A percentile compares a stretch with the other conserved stretches of the same genome.
These are phyloP conservation scores for Somateria mollissima DNA, from an alignment of 2,797 vertebrate species.

Conservation along the genomic window DNA sequence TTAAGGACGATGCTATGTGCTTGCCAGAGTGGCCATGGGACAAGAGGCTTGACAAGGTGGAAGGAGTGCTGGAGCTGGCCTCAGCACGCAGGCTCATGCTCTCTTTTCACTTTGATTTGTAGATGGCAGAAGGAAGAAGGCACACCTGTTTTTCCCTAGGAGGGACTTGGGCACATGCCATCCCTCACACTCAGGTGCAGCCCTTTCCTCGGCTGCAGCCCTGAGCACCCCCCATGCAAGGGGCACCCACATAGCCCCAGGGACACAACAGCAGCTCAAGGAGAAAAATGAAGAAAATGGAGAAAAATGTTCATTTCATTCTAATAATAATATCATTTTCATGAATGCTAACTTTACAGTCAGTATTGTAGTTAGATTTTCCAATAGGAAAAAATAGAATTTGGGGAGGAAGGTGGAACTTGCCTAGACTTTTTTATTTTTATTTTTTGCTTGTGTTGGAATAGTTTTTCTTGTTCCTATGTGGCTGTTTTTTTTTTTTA, in stretches of 20 bases:
- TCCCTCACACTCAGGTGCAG: background rate
- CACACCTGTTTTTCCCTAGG: background rate
- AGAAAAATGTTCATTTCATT: background rate
- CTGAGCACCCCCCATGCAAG: fast-evolving
- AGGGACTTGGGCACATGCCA: background rate
- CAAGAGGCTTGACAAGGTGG: background rate
- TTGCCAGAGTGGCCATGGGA: background rate
- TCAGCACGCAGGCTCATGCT: fast-evolving
- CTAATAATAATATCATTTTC: background rate
- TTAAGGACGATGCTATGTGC: background rate
- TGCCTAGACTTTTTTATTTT: background rate
- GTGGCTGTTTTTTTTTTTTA: background rate
- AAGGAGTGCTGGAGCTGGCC: background rate
- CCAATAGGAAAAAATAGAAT: fast-evolving
- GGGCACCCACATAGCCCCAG: background rate
- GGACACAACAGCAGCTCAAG: fast-evolving
- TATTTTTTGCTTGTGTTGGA: background rate
- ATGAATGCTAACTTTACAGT: background rate
- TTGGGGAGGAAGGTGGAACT: background rate
- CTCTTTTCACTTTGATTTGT: background rate
- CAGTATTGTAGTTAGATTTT: background rate
- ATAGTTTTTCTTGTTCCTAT: background rate
- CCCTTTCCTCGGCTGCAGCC: background rate
- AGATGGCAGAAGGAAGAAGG: background rate
- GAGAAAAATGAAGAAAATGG: background rate